Conservation (phyloP, 2,797 vertebrate species). For the Silurus lanzhouensis region DNA sequence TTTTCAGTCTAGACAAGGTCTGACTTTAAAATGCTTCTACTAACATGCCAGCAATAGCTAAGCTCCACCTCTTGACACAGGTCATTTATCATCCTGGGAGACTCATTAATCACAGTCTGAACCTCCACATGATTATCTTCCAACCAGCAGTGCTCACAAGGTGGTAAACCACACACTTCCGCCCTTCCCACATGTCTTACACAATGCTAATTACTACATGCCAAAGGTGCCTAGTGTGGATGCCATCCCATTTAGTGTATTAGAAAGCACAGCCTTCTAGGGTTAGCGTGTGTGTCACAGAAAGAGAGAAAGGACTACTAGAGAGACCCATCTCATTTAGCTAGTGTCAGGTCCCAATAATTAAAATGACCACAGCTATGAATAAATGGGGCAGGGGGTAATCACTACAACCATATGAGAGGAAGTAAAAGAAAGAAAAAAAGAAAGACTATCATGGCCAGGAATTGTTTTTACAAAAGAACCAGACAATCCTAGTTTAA, state of each 20-base stretch:
- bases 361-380: slow-evolving; percentile 40
- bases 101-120: slow-evolving; percentile 29
- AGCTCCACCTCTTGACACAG: slow-evolving; percentile 19
- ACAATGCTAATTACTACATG: slow-evolving; percentile 39
- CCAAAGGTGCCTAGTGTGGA: slow-evolving; percentile 18
- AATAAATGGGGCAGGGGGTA: slow-evolving; percentile 27
- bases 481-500: slow-evolving; percentile 14
- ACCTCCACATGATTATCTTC: slow-evolving; percentile 30
- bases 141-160: slow-evolving; percentile 26
- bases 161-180: background rate
- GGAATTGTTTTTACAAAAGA: background rate
- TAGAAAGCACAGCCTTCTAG: slow-evolving; percentile 20
- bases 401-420: slow-evolving; percentile 26
- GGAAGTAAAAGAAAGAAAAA: background rate
- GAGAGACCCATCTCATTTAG: slow-evolving; percentile 34
- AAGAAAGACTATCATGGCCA: background rate
- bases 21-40: background rate
- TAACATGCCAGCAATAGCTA: background rate
- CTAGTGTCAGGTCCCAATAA: slow-evolving; percentile 36
- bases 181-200: slow-evolving; percentile 14
- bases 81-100: slow-evolving; percentile 33
- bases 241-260: slow-evolving; percentile 24
- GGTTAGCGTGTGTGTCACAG: slow-evolving; percentile 6
- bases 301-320: slow-evolving; percentile 5
- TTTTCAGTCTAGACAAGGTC: background rate